Evolutionary conservation across 2,797 vertebrate species (phyloP), one percentile per base, ranked within the genome.

Genomic region (Meda fulgida): DNA sequence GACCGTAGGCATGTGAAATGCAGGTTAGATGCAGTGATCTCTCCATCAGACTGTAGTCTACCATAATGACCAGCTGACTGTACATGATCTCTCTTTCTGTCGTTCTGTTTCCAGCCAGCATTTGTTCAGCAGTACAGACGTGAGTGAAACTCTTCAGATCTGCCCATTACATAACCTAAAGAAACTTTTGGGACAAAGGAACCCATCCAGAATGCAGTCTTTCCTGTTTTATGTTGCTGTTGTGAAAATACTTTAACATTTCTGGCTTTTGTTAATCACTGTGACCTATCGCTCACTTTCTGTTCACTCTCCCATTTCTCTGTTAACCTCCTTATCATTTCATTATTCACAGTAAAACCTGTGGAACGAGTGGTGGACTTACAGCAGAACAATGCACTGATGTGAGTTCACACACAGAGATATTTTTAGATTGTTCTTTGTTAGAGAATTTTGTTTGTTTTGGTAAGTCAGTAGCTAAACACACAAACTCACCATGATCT

Each of bases 301-400:
- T 46, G 34, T 29, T 83, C 40, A 43, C 21, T 31, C 53, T 29
- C 48, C 29, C 3, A 4, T 53, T 4, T 34, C 26, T 3, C 34
- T 23, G 11, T 40, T 36, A 58, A 65, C 5, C 23, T 60, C 23
- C 89, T 79, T 90, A 26, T 77, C 46, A 66, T 85, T n/a, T 80
- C 71, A 83, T 75, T 81, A 91, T 70, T 40, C 29, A 81, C 66
- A 73, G 84, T 81, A 34, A 71, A 80, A 86, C 85, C 71, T 67
- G 78, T 51, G 23, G 65, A 80, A 75, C 73, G 7, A 26, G 73
- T 55, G 63, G 48, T 43, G 46, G 40, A 23, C 63, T 18, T 26
- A 38, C 38, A 53, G n/a, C 77, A 38, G 63, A 63, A 31, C 70
- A 66, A 43, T 84, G 71, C 75, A 53, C 10, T 69, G 5, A 78